phyloP scores from a whole-genome alignment of 2,113 vertebrate genomes.

The Candoia aspera region DNA sequence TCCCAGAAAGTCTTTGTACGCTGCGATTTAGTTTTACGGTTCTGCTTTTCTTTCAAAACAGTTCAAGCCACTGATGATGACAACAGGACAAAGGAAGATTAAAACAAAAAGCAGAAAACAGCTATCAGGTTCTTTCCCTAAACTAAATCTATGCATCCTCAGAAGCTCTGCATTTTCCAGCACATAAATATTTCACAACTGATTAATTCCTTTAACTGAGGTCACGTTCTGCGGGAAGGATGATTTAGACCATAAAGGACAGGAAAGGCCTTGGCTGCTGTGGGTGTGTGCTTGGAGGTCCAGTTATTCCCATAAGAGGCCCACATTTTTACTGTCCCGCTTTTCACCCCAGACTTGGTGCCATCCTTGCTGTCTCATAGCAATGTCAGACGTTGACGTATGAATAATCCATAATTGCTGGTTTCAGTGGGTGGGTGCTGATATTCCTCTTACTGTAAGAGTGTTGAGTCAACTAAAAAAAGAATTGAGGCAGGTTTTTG shows the following conservation, averaged over 20 bases:
- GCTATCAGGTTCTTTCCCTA: neutral
- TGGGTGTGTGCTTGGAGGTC: neutral
- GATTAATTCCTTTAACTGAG: neutral
- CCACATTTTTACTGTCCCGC: neutral
- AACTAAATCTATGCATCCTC: neutral
- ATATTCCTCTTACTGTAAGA: neutral
- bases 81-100: neutral
- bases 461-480: neutral
- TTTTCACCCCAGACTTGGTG: neutral
- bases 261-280: neutral
- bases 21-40: neutral
- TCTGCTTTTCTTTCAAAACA: neutral
- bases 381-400: neutral
- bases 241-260: neutral
- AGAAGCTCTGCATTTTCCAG: neutral
- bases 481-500: neutral
- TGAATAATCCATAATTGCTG: conserved; percentile 8
- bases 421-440: neutral
- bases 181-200: neutral
- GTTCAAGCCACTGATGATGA: too few species aligned
- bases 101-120: neutral
- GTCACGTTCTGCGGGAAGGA: neutral
- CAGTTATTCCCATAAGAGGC: neutral
- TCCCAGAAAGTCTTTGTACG: neutral
- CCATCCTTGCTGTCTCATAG: neutral